Percentiles rank a stretch among this genome's conserved stretches.
Conservation (phyloP, 2,113 vertebrate species). For the Rhadina sibilatrix region DNA sequence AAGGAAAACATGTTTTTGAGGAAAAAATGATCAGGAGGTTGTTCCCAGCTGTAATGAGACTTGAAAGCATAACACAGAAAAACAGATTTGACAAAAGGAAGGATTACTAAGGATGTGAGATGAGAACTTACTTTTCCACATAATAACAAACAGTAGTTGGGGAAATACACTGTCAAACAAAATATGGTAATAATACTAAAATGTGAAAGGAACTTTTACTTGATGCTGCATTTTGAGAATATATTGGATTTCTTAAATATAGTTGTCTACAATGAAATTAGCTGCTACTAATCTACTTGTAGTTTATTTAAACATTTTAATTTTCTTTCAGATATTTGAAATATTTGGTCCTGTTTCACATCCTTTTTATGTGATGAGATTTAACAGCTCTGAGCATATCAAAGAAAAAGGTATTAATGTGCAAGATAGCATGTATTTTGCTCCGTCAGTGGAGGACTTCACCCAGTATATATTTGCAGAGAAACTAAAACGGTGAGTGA, state of each 20-base stretch:
- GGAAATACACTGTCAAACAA: not conserved
- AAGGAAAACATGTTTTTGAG: not conserved
- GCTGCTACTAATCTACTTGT: not conserved
- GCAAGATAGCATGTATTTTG: slow-evolving; percentile 83
- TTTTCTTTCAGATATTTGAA: slow-evolving; percentile 87
- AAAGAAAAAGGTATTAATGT: slow-evolving; percentile 77
- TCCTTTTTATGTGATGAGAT: slow-evolving; percentile 89
- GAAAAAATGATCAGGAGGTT: not conserved
- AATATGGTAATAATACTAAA: not conserved
- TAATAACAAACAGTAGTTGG: not conserved
- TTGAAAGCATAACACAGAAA: not conserved
- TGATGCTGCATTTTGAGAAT: not conserved
- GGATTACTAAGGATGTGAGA: not conserved
- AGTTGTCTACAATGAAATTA: not conserved
- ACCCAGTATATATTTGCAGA: slow-evolving; percentile 91
- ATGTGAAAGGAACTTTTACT: not conserved
- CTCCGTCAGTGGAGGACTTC: slow-evolving; percentile 85
- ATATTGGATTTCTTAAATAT: not conserved
- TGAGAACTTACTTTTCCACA: not conserved
- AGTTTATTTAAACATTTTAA: not conserved
- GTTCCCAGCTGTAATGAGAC: not conserved
- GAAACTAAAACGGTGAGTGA: slow-evolving; percentile 77
- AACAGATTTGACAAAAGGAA: not conserved
- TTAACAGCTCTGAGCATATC: slow-evolving; percentile 86
- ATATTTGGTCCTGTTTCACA: slow-evolving; percentile 91